Percentiles rank a stretch among this genome's conserved stretches.
phyloP scores from a whole-genome alignment of 2,797 vertebrate species.

The Podarcis lilfordi region DNA sequence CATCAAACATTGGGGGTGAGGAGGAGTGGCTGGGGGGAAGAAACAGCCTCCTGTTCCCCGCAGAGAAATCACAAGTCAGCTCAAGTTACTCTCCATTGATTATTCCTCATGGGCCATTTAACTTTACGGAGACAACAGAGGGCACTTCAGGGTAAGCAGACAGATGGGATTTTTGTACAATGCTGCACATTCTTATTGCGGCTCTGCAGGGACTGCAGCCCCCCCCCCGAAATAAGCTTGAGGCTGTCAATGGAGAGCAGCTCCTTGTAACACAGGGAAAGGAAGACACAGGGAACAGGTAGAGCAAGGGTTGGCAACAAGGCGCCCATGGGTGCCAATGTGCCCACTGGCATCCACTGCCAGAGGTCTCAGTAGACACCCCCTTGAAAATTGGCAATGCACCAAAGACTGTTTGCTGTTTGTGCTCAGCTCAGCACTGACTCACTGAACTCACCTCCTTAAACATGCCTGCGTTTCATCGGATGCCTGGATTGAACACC shows the following conservation, averaged over 20 bases:
- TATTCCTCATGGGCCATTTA: slow-evolving; percentile 32
- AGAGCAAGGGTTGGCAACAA: not conserved
- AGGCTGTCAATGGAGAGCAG: not conserved
- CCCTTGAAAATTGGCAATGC: too few relatives aligned
- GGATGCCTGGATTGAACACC: too few relatives aligned
- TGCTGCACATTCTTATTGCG: slow-evolving; percentile 7
- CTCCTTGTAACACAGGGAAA: not conserved
- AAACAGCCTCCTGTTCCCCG: not conserved
- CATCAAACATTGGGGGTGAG: not conserved
- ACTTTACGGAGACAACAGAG: not conserved
- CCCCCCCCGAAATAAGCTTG: not conserved
- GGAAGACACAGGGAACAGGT: too few relatives aligned
- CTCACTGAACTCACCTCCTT: too few relatives aligned
- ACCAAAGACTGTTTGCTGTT: too few relatives aligned
- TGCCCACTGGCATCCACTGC: too few relatives aligned
- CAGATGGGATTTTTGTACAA: slow-evolving; percentile 20
- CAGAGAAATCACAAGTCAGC: slow-evolving; percentile 15
- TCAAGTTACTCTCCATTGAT: slow-evolving; percentile 15
- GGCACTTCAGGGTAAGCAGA: not conserved
- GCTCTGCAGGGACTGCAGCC: not conserved
- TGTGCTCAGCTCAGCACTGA: too few relatives aligned
- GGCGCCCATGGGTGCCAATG: too few relatives aligned
- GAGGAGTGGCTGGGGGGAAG: not conserved
- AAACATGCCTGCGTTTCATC: too few relatives aligned
- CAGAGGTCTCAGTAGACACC: too few relatives aligned